phyloP scores from a whole-genome alignment of 2,113 vertebrate genomes.

The Aegotheles bennettii region DNA sequence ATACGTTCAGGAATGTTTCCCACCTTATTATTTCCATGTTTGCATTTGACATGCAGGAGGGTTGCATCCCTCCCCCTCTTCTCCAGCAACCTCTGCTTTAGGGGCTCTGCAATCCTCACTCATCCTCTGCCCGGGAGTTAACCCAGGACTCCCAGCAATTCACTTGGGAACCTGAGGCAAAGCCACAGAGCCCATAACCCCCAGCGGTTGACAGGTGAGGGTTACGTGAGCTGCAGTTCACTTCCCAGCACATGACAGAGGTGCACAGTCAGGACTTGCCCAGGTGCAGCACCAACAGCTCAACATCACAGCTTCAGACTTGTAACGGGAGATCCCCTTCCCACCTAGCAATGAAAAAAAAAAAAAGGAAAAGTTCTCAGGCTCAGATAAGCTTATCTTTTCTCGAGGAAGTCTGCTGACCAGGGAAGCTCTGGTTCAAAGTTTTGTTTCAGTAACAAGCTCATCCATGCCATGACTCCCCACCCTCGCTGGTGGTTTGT shows the following conservation, averaged over 20 bases:
- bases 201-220: neutral
- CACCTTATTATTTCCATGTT: neutral
- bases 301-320: neutral
- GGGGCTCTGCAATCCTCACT: neutral
- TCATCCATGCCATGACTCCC: neutral
- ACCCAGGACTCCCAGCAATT: neutral
- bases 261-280: neutral
- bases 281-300: neutral
- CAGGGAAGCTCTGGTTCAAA: neutral
- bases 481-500: neutral
- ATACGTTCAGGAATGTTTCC: neutral
- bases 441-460: neutral
- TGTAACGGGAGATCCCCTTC: neutral
- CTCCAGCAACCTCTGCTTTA: neutral
- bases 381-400: neutral
- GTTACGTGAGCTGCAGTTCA: neutral
- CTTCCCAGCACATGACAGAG: neutral
- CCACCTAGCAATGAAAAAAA: neutral
- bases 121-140: neutral
- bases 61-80: neutral
- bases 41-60: neutral
- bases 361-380: neutral
- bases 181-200: neutral
- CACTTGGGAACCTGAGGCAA: neutral
- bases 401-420: neutral